Percentiles rank a stretch among this genome's conserved stretches.
Evolutionary conservation across 2,113 vertebrate genomes (phyloP).

Genomic region (Helogale parvula): DNA sequence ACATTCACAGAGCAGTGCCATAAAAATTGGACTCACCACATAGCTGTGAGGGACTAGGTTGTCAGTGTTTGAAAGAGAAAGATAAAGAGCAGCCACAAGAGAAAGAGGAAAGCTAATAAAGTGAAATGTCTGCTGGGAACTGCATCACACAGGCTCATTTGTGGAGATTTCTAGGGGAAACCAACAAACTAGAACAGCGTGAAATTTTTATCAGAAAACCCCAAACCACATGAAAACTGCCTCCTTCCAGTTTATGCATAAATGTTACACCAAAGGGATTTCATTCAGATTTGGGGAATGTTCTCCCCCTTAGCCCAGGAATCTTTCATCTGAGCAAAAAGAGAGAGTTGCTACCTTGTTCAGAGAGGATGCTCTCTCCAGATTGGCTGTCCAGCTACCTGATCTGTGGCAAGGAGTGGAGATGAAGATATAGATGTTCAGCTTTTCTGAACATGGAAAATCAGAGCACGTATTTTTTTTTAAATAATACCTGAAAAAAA

Average conservation of each 20-base stretch:
- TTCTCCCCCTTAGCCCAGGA: neutral
- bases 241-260: neutral
- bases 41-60: neutral
- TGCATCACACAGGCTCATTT: conserved; percentile 9
- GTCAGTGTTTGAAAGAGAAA: neutral
- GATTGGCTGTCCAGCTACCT: neutral
- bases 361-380: neutral
- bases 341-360: neutral
- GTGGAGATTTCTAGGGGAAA: conserved; percentile 23
- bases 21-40: neutral
- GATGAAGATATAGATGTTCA: neutral
- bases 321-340: neutral
- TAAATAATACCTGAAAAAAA: neutral
- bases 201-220: conserved; percentile 45
- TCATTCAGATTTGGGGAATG: neutral
- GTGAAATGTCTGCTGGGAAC: conserved; percentile 6
- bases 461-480: neutral
- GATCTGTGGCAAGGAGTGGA: neutral
- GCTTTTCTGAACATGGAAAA: neutral
- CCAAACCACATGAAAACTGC: neutral
- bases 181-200: neutral
- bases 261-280: neutral
- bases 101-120: conserved; percentile 20
- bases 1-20: neutral
- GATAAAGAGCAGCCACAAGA: conserved; percentile 18